These are phyloP conservation scores for Drosophila azteca DNA, from an alignment of 1,140 invertebrate genomes.

Conservation along the genomic window DNA sequence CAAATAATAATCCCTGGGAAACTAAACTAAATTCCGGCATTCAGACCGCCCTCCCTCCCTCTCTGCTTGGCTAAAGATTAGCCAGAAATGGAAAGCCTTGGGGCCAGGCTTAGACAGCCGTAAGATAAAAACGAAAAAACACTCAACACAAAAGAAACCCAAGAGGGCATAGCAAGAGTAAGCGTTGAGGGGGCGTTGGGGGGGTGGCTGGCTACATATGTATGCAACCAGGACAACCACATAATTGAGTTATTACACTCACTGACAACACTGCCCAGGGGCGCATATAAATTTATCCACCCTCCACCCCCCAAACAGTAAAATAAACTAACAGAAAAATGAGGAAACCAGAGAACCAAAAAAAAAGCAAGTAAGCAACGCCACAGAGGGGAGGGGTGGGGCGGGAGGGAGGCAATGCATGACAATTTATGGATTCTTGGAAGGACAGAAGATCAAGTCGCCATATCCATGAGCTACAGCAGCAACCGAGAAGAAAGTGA, in stretches of 20 bases:
- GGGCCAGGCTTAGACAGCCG: slow-evolving; percentile 3
- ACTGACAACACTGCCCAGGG: slow-evolving; percentile 36
- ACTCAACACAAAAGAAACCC: slow-evolving; percentile 16
- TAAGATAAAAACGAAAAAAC: slow-evolving; percentile 24
- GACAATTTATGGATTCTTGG: slow-evolving; percentile 41
- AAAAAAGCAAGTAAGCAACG: slow-evolving; percentile 13
- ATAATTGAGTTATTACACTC: slow-evolving; percentile 75
- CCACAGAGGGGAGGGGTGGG: not conserved
- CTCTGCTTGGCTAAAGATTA: too few species aligned
- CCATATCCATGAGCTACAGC: slow-evolving; percentile 24
- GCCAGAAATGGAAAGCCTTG: not conserved
- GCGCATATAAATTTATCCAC: slow-evolving; percentile 37
- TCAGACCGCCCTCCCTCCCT: too few species aligned
- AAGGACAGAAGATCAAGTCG: slow-evolving; percentile 39
- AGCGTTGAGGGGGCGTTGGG: slow-evolving; percentile 8
- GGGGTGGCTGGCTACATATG: slow-evolving; percentile 12
- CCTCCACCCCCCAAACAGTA: slow-evolving; percentile 9
- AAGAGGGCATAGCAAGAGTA: slow-evolving; percentile 7
- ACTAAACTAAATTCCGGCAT: not conserved
- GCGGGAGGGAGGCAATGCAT: slow-evolving; percentile 12
- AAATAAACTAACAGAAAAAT: slow-evolving; percentile 26
- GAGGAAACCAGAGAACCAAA: slow-evolving; percentile 28
- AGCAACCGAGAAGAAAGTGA: not conserved
- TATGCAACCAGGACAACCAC: slow-evolving; percentile 64
- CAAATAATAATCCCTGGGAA: not conserved